A percentile compares a stretch with the other conserved stretches of the same genome.
These are phyloP conservation scores for Cromileptes altivelis DNA, from an alignment of 2,113 vertebrate genomes.

Conservation along the genomic window DNA sequence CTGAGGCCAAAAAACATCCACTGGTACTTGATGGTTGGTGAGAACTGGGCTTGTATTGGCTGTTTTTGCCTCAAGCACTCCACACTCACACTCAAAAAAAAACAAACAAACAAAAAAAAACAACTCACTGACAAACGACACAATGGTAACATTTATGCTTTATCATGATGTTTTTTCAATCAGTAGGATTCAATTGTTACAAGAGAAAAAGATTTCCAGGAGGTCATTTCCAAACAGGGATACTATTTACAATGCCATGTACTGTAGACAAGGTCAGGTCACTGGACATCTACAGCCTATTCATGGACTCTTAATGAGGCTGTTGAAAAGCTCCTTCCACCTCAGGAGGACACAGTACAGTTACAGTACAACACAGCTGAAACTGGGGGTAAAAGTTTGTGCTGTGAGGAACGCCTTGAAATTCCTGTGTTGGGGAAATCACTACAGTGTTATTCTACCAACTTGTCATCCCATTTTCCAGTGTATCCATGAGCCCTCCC, in stretches of 20 bases:
- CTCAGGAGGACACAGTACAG: neutral
- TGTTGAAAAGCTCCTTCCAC: neutral
- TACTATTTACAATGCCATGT: neutral
- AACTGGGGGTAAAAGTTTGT: neutral
- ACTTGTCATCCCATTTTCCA: constrained; percentile 35
- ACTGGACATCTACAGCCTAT: neutral
- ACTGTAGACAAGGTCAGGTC: neutral
- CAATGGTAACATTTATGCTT: neutral
- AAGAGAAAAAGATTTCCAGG: neutral
- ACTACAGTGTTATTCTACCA: constrained; percentile 7
- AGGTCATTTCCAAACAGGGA: neutral
- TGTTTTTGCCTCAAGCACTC: too few relatives aligned
- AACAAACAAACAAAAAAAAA: too few relatives aligned
- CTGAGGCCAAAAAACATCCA: neutral
- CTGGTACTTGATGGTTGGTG: neutral
- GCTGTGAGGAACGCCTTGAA: constrained; percentile 3
- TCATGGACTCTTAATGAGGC: neutral
- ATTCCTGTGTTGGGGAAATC: constrained; percentile 27
- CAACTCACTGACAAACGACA: neutral
- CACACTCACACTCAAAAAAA: too few relatives aligned
- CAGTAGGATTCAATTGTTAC: neutral
- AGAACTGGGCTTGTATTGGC: neutral
- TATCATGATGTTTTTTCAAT: neutral
- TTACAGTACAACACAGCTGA: neutral
- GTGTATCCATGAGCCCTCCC: neutral